phyloP scores from a whole-genome alignment of 2,888 invertebrate species.

The Rhingia campestris region DNA sequence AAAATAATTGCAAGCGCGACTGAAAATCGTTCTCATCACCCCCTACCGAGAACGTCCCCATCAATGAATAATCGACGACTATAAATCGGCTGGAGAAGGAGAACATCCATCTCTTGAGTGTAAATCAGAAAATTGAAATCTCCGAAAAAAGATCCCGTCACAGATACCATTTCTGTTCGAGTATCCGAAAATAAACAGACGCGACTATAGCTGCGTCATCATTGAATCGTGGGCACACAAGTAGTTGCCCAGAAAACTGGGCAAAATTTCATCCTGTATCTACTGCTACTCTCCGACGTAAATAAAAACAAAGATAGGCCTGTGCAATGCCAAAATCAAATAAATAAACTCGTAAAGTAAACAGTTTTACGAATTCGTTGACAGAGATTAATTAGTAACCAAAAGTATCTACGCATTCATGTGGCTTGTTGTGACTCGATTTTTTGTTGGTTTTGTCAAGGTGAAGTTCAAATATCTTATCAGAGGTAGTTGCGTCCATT shows the following conservation, averaged over 20 bases:
- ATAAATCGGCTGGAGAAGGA: slow-evolving; percentile 37
- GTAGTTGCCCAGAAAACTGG: slow-evolving; percentile 33
- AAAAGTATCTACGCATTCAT: slow-evolving; percentile 16
- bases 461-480: slow-evolving; percentile 67
- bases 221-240: slow-evolving; percentile 25
- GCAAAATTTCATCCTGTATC: not conserved
- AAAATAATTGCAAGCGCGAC: not conserved
- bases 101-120: slow-evolving; percentile 48
- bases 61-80: slow-evolving; percentile 38
- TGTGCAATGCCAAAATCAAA: slow-evolving; percentile 30
- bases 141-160: not conserved
- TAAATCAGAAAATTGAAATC: slow-evolving; percentile 24
- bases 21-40: slow-evolving; percentile 39
- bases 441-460: slow-evolving; percentile 41
- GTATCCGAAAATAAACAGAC: slow-evolving; percentile 58
- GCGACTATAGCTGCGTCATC: slow-evolving; percentile 54
- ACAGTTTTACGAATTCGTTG: slow-evolving; percentile 32
- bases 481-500: slow-evolving; percentile 8
- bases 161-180: slow-evolving; percentile 45
- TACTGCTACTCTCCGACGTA: not conserved
- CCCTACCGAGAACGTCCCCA: not conserved
- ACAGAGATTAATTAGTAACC: slow-evolving; percentile 56
- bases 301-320: not conserved
- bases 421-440: slow-evolving; percentile 2
- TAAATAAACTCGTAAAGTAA: slow-evolving; percentile 24